phyloP scores from a whole-genome alignment of 1,140 invertebrate species.

The Hyles euphorbiae region DNA sequence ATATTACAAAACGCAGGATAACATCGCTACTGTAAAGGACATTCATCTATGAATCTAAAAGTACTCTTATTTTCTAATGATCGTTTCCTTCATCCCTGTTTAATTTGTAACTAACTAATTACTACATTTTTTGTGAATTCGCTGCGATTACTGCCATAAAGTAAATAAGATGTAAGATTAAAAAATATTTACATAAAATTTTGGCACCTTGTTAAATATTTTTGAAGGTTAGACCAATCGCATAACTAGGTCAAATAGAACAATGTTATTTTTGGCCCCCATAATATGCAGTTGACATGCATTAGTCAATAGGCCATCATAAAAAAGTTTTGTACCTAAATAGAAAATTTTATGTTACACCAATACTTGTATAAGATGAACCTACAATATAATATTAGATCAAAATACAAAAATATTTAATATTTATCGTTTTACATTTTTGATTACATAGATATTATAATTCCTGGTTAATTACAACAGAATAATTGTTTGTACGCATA shows the following conservation, averaged over 20 bases:
- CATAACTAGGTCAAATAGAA: constrained; percentile 13
- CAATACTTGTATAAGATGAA: constrained; percentile 7
- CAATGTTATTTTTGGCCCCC: constrained; percentile 22
- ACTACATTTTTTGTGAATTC: no score
- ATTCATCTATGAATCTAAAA: no score
- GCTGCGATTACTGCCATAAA: no score
- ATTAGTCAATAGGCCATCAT: constrained; percentile 16
- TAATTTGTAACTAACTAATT: no score
- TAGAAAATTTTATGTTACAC: constrained; percentile 7
- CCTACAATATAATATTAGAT: constrained; percentile 6
- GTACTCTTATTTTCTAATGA: no score
- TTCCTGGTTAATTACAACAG: constrained; percentile 13
- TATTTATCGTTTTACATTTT: constrained; percentile 15
- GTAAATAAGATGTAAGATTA: no score
- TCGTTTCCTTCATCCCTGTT: no score
- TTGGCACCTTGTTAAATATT: constrained; percentile 17
- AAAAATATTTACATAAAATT: constrained; percentile 4
- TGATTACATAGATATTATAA: constrained; percentile 5
- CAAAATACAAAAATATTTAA: constrained; percentile 34
- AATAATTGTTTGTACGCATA: constrained; percentile 7
- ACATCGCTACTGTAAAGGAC: no score
- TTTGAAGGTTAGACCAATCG: constrained; percentile 5
- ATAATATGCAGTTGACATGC: constrained; percentile 14
- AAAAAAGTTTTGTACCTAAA: constrained; percentile 18
- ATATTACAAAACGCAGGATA: no score